Evolutionary conservation across 2,113 vertebrate genomes (phyloP).

Genomic region (Tilapia sparmanii): DNA sequence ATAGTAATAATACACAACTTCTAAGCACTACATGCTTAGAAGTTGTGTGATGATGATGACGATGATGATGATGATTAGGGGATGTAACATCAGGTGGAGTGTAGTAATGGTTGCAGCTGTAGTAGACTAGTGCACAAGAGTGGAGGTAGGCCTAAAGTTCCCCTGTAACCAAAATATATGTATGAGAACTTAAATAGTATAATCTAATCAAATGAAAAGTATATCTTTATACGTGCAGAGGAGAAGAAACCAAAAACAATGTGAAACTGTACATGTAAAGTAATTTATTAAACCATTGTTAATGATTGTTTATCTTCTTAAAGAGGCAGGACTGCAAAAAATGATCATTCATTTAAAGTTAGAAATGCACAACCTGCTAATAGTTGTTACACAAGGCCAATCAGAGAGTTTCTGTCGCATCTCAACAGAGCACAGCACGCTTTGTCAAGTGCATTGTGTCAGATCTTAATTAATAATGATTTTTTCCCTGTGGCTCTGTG

Average conservation of each 20-base stretch:
- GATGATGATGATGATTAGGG: not conserved
- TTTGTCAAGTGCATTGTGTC: conserved; percentile 63
- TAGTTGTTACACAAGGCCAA: conserved; percentile 29
- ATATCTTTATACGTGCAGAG: not conserved
- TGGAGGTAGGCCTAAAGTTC: not conserved
- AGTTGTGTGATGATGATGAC: not conserved
- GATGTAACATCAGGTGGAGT: not conserved
- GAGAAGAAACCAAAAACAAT: not conserved
- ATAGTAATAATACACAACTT: too few species aligned
- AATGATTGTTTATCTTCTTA: conserved; percentile 20
- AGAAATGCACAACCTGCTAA: conserved; percentile 34
- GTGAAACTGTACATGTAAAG: not conserved
- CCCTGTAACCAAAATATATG: not conserved
- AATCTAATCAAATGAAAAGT: not conserved
- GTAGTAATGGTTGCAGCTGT: not conserved
- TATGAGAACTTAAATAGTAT: not conserved
- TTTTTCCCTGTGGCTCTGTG: conserved; percentile 38
- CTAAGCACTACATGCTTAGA: too few species aligned
- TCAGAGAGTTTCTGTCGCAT: conserved; percentile 45
- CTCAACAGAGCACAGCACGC: conserved; percentile 32
- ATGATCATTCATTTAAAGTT: conserved; percentile 55
- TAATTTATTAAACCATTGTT: not conserved
- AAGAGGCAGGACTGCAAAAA: conserved; percentile 14
- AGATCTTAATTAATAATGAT: conserved; percentile 69
- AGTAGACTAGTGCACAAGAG: not conserved